These are phyloP conservation scores for Paramuricea clavata DNA, from an alignment of 92 coral and sea anemone genomes.

Conservation along the genomic window DNA sequence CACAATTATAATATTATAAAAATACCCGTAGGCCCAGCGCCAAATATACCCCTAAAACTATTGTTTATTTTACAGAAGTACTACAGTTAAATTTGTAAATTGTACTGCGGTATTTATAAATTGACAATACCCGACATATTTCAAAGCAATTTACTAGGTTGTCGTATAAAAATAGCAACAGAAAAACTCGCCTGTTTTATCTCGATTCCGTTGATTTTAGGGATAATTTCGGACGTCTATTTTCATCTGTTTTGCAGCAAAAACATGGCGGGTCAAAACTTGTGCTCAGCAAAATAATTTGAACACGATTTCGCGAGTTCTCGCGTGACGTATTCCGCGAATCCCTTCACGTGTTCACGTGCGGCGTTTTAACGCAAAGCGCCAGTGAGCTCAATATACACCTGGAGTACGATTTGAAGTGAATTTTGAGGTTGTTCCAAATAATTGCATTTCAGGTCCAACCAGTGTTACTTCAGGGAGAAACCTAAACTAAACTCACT, in stretches of 20 bases:
- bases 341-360: no score
- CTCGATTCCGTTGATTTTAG: neutral
- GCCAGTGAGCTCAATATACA: no score
- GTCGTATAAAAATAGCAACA: conserved; percentile 7
- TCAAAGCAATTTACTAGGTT: neutral
- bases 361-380: no score
- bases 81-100: neutral
- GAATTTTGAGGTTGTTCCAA: no score
- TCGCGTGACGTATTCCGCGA: neutral
- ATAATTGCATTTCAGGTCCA: no score
- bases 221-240: conserved; percentile 8
- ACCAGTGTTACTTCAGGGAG: no score
- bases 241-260: conserved; percentile 3
- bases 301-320: neutral
- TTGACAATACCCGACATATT: neutral
- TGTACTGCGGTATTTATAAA: conserved; percentile 5
- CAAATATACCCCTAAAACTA: neutral
- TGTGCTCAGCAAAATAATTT: neutral
- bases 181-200: conserved; percentile 15
- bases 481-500: no score
- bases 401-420: no score
- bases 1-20: conserved; percentile 81
- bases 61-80: conserved; percentile 1
- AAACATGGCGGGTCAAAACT: conserved; percentile 13
- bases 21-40: conserved; percentile 8